Evolutionary conservation across 2,888 invertebrate genomes (phyloP).

Genomic region (Drosophila nr. perissopoda): DNA sequence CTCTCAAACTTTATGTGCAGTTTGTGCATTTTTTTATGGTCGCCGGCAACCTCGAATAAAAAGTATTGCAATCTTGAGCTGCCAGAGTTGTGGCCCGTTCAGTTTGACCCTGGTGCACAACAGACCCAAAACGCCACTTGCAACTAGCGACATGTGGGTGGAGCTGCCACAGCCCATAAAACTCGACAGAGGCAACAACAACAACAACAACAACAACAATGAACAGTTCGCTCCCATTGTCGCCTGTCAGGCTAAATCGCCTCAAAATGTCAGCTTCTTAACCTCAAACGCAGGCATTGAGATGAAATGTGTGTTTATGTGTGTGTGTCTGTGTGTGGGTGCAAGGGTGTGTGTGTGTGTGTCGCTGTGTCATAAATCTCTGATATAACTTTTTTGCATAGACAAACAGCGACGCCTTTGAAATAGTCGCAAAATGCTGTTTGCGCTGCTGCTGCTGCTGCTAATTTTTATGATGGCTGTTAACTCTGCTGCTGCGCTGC

Average conservation of each 20-base stretch:
- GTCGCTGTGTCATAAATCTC: slow-evolving; percentile 54
- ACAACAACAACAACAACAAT: background rate
- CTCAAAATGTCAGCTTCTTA: slow-evolving; percentile 68
- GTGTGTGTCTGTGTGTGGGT: slow-evolving; percentile 6
- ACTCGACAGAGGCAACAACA: slow-evolving; percentile 11
- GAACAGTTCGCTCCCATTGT: slow-evolving; percentile 43
- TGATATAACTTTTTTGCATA: slow-evolving; percentile 65
- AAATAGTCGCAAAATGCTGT: slow-evolving; percentile 39
- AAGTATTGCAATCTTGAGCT: slow-evolving; percentile 38
- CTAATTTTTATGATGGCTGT: slow-evolving; percentile 34
- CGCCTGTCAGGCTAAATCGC: slow-evolving; percentile 52
- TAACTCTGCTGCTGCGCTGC: background rate
- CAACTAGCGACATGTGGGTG: slow-evolving; percentile 35
- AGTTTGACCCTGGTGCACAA: slow-evolving; percentile 44
- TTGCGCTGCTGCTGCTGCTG: slow-evolving; percentile 19
- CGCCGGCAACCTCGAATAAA: slow-evolving; percentile 39
- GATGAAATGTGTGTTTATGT: slow-evolving; percentile 5
- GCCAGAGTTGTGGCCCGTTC: slow-evolving; percentile 34
- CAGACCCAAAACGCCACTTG: background rate
- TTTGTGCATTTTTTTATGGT: slow-evolving; percentile 16
- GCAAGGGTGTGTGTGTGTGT: slow-evolving; percentile 8
- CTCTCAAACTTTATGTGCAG: slow-evolving; percentile 16
- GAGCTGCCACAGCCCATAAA: slow-evolving; percentile 43
- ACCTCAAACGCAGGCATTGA: slow-evolving; percentile 46
- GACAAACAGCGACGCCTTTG: slow-evolving; percentile 48